Conservation (phyloP, 1,140 invertebrate species). For the Scaptomyza hsui region DNA sequence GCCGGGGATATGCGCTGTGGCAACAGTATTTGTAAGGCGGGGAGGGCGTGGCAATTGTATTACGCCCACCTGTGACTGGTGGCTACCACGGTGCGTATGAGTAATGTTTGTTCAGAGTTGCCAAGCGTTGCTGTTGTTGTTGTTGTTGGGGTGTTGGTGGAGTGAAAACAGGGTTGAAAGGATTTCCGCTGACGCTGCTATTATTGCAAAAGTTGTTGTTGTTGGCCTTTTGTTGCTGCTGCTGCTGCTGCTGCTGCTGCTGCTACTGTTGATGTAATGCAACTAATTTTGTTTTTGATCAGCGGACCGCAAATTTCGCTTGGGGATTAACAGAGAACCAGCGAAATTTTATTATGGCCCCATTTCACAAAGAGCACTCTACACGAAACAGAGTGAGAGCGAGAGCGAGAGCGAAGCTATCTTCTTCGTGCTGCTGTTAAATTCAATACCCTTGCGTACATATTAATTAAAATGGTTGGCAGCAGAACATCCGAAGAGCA, state of each 20-base stretch:
- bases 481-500: neutral
- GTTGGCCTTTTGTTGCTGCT: conserved; percentile 11
- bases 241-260: neutral
- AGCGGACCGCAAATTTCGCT: conserved; percentile 33
- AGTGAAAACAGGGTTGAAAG: neutral
- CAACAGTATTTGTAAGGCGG: conserved; percentile 41
- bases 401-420: neutral
- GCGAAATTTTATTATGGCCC: conserved; percentile 24
- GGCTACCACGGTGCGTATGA: conserved; percentile 57
- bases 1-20: neutral
- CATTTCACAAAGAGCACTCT: neutral
- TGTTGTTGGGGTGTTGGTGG: neutral
- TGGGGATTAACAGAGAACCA: conserved; percentile 13
- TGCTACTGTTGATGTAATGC: conserved; percentile 35
- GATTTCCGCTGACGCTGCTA: conserved; percentile 33
- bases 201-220: conserved; percentile 19
- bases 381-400: neutral
- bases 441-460: conserved; percentile 1
- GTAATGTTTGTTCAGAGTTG: conserved; percentile 45
- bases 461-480: neutral
- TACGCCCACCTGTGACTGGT: conserved; percentile 72
- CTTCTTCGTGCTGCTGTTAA: neutral
- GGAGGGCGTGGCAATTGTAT: conserved; percentile 66
- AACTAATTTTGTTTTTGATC: conserved; percentile 45
- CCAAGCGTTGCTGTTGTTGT: neutral